Evolutionary conservation across 2,113 vertebrate genomes (phyloP), one percentile per base, ranked within the genome.

Genomic region (Archilochus colubris): DNA sequence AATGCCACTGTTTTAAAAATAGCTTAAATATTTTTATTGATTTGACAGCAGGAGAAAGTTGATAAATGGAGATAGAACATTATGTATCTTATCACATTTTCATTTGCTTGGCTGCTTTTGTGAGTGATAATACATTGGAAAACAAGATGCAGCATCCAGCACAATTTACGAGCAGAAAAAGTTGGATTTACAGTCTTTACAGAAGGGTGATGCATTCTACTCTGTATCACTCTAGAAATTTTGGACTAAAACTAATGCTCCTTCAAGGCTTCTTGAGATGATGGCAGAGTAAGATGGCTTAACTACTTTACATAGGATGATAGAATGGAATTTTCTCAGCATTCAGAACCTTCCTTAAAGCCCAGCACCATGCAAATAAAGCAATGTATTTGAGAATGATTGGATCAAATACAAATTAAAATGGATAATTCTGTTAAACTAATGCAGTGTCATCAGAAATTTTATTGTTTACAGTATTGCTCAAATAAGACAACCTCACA

Each of bases 21-120:
- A 90, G 62, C 69, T 93, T 84, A 90, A 85, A 89, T 78, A 85
- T 94, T 95, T 93, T 76, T 92, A 86, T 36, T 80, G 82, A 88
- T 97, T 97, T 97, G 64, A 89, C 85, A 95, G 82, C 25, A 79
- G 74, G 59, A 91, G 70, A 67, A 70, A 88, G 46, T 57, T 95
- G 91, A 92, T 74, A 94, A 86, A 50, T 3, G 14, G 57, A 91
- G 77, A 86, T 93, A 57, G 88, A 92, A 31, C 88, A 93, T 93
- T 96, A 93, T 89, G 96, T 97, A 87, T 92, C 30, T 61, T 77
- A 79, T 89, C 50, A 79, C 66, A 76, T 93, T 91, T 95, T 89
- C 86, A 95, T 68, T 94, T 96, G 38, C 96, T 94, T 91, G 86
- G 28, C 75, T 96, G 77, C 48, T 88, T 95, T 88, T 77, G 68